Base-by-base conservation (phyloP, 92 coral and sea anemone species). In the Epizoanthus scotinus region DNA sequence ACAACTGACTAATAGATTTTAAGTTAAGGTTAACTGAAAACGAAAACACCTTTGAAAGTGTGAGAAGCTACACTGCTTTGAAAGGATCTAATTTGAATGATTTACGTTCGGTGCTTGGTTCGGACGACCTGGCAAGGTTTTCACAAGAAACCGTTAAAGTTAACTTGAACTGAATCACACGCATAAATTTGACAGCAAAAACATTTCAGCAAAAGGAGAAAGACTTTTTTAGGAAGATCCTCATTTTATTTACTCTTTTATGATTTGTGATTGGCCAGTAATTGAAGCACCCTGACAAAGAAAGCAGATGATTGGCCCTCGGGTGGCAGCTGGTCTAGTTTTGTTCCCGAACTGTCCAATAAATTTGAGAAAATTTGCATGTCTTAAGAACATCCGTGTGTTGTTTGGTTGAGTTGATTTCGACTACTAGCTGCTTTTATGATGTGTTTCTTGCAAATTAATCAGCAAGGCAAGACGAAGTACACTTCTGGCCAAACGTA, bases 291-390 rank as follows among this genome's bases (percentile, higher is more conserved):
- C 21, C 68, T 19, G 21, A 24, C 29, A 75, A 47, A 58, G 57
- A 36, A 20, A 5, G 38, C 15, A 38, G 38, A 13, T 75, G 67
- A 75, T 75, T 75, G 81, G 81, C 13, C 40, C 13, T 75, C 34
- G 17, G 28, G 67, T 75, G 81, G 81, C 81, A 75, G 81, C 81
- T 75, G 81, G 81, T 75, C 38, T 59, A 15, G 59, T 36, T 75
- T 74, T 74, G 53, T 57, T 53, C 13, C 20, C 57, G 14, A 56
- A 10, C 52, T 47, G 15, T 57, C 54, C 29, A 60, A 75, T 59
- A 75, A 75, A 60, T 40, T 22, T 58, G 6, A 20, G 44, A 24
- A 27, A 75, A 75, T 75, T 75, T 75, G 81, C 81, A 75, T 75
- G 67, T 75, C 55, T 67, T 75, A 34, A 36, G 74, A 40, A 75